These are phyloP conservation scores for Eustalomyia histrio DNA, from an alignment of 2,888 invertebrate genomes.

Conservation along the genomic window DNA sequence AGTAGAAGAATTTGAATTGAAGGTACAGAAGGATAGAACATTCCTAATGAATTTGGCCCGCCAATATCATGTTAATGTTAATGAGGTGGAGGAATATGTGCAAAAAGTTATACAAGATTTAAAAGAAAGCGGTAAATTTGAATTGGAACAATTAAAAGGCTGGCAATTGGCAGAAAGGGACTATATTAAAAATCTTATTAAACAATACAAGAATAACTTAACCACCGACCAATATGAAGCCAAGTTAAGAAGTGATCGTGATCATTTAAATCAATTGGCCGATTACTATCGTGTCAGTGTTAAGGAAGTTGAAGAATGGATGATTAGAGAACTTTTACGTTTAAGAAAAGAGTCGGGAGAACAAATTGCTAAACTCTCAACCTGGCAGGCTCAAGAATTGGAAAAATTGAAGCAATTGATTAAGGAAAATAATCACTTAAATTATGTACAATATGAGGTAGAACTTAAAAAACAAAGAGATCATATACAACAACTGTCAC, in stretches of 20 bases:
- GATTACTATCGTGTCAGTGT: conserved; percentile 75
- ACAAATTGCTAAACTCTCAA: conserved; percentile 71
- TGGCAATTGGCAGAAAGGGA: conserved; percentile 77
- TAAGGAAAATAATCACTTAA: conserved; percentile 74
- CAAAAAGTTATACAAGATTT: conserved; percentile 75
- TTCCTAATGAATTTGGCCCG: conserved; percentile 73
- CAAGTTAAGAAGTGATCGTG: conserved; percentile 74
- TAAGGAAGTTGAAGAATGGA: conserved; percentile 76
- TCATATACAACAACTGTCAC: conserved; percentile 72
- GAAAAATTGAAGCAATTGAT: conserved; percentile 73
- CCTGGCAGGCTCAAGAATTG: conserved; percentile 74
- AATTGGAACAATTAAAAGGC: conserved; percentile 73
- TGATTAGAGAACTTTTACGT: conserved; percentile 74
- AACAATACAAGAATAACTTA: conserved; percentile 72
- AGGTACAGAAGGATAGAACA: conserved; percentile 74
- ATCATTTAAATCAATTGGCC: conserved; percentile 75
- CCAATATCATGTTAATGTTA: conserved; percentile 75
- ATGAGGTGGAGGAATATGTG: conserved; percentile 75
- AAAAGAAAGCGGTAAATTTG: conserved; percentile 74
- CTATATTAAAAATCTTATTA: conserved; percentile 73
- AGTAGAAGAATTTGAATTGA: conserved; percentile 74
- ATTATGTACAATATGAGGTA: conserved; percentile 73
- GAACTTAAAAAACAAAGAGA: conserved; percentile 73
- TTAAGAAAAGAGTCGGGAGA: conserved; percentile 71
- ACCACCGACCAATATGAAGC: conserved; percentile 74